Evolutionary conservation across 2,113 vertebrate species (phyloP).

Genomic region (Pangasianodon hypophthalmus): DNA sequence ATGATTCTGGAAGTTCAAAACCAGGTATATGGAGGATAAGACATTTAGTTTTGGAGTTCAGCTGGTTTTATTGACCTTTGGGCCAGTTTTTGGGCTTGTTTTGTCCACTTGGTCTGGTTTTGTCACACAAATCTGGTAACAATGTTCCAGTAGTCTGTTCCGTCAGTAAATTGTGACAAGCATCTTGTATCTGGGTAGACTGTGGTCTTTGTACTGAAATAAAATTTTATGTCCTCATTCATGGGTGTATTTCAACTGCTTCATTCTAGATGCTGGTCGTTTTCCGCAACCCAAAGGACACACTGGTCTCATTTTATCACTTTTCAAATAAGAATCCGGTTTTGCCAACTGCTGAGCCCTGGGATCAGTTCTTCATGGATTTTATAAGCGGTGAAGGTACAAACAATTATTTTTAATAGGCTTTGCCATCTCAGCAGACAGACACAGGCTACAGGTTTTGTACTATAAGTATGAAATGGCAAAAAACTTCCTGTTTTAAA

Average conservation of each 20-base stretch:
- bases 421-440: background rate
- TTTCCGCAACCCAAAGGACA: slow-evolving; percentile 78
- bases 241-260: background rate
- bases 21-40: background rate
- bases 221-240: background rate
- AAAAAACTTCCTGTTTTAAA: too few relatives aligned
- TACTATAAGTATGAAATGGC: background rate
- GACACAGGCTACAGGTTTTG: too few relatives aligned
- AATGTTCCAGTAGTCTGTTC: background rate
- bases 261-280: slow-evolving; percentile 70
- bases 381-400: slow-evolving; percentile 76
- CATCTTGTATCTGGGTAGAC: background rate
- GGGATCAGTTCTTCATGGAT: slow-evolving; percentile 73
- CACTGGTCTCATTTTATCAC: slow-evolving; percentile 75
- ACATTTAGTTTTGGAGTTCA: background rate
- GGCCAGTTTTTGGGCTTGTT: background rate
- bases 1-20: background rate
- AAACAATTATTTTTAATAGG: background rate
- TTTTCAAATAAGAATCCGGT: slow-evolving; percentile 71
- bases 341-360: slow-evolving; percentile 69
- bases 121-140: background rate
- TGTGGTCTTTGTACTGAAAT: background rate
- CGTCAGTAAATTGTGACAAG: background rate
- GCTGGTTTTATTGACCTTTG: background rate
- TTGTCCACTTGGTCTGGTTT: background rate